Conservation (phyloP, 2,888 invertebrate species). For the Sericinus montela region DNA sequence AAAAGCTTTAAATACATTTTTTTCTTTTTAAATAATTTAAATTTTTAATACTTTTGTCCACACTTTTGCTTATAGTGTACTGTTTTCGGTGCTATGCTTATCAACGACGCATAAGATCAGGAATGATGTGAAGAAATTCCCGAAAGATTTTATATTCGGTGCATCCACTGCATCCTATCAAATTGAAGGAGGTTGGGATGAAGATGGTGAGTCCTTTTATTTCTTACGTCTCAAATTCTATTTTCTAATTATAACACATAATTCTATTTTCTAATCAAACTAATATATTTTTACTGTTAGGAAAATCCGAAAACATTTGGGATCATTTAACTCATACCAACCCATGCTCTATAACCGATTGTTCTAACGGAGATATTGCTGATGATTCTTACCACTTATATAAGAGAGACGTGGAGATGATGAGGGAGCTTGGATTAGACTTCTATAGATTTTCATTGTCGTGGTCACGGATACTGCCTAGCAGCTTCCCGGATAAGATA, state of each 20-base stretch:
- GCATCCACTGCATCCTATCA: constrained; percentile 75
- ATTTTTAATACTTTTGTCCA: too few relatives aligned
- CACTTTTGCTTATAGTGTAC: constrained; percentile 5
- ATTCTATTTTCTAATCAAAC: background rate
- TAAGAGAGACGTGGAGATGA: constrained; percentile 61
- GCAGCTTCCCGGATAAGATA: constrained; percentile 60
- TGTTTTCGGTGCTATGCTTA: constrained; percentile 1
- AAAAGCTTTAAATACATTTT: too few relatives aligned
- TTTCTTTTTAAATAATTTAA: too few relatives aligned
- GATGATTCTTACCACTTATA: constrained; percentile 77
- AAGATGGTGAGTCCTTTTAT: constrained; percentile 57
- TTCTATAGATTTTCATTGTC: constrained; percentile 76
- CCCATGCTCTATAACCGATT: constrained; percentile 62
- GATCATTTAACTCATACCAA: constrained; percentile 68
- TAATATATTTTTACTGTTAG: constrained; percentile 29
- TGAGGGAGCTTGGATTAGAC: constrained; percentile 50
- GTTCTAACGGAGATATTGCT: constrained; percentile 74
- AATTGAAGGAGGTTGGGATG: constrained; percentile 78
- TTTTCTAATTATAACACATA: background rate
- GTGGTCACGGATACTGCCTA: constrained; percentile 80
- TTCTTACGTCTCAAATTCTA: too few relatives aligned
- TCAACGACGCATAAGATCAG: constrained; percentile 1
- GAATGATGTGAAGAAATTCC: constrained; percentile 38
- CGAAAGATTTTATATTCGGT: constrained; percentile 49
- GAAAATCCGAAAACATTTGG: constrained; percentile 78